Percentiles rank a stretch among this genome's conserved stretches.
Conservation (phyloP, 2,113 vertebrate species). For the Clinocottus analis region DNA sequence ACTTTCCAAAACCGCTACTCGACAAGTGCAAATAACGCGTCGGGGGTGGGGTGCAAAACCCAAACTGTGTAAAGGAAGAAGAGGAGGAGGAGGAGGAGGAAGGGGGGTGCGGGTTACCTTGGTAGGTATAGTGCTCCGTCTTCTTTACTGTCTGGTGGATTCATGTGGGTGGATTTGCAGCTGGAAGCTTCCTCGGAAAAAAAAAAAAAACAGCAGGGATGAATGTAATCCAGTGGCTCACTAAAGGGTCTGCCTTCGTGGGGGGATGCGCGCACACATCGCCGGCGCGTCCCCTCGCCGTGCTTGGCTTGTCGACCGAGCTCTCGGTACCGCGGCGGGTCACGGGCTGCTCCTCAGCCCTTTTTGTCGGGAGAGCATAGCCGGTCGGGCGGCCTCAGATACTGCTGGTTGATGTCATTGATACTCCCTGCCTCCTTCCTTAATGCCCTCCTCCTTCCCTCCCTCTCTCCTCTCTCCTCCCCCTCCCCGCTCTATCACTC, state of each 20-base stretch:
- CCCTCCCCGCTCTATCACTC: conserved; percentile 22
- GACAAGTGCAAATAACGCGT: conserved; percentile 38
- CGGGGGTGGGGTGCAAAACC: conserved; percentile 68
- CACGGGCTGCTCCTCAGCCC: conserved; percentile 66
- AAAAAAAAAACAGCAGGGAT: conserved; percentile 52
- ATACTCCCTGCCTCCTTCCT: conserved; percentile 77
- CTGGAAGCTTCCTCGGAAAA: conserved; percentile 70
- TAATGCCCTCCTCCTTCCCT: conserved; percentile 71
- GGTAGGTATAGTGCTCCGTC: conserved; percentile 72
- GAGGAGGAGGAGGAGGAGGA: too few species aligned
- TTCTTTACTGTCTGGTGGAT: conserved; percentile 62
- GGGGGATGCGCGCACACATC: conserved; percentile 65
- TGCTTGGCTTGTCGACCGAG: conserved; percentile 23
- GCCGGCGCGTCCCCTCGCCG: conserved; percentile 36
- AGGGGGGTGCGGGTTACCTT: conserved; percentile 67
- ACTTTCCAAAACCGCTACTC: conserved; percentile 32
- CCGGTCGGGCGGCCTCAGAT: conserved; percentile 70
- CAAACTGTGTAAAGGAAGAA: background rate
- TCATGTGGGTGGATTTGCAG: conserved; percentile 78
- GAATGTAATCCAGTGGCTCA: conserved; percentile 74
- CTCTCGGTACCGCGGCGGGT: conserved; percentile 57
- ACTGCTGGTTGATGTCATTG: conserved; percentile 79
- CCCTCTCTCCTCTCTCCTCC: conserved; percentile 11
- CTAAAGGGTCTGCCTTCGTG: conserved; percentile 62
- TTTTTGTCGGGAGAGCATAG: conserved; percentile 69